Evolutionary conservation across 1,140 invertebrate genomes (phyloP).

Genomic region (Trichonephila inaurata): DNA sequence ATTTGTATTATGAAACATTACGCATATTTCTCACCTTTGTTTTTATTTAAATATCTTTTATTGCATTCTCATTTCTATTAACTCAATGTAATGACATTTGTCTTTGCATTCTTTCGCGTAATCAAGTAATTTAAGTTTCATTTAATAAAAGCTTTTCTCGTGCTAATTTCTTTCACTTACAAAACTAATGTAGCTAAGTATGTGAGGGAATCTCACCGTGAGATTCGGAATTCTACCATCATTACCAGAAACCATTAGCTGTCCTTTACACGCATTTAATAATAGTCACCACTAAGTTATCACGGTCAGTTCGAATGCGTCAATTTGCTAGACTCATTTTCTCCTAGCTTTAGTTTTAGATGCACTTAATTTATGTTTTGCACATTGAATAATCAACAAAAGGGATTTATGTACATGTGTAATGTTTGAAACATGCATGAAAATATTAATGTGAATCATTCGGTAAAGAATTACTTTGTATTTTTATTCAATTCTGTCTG

Average conservation of each 20-base stretch:
- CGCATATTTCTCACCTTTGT: no score
- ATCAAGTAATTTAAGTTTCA: no score
- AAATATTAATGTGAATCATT: no score
- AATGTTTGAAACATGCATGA: no score
- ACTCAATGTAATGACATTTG: no score
- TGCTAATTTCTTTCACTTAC: not conserved
- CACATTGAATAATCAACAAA: not conserved
- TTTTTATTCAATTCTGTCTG: no score
- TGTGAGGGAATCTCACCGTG: not conserved
- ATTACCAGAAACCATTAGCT: not conserved
- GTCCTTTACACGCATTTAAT: not conserved
- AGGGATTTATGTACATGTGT: not conserved
- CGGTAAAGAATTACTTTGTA: no score
- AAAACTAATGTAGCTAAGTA: not conserved
- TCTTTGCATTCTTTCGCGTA: no score
- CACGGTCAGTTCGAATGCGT: not conserved
- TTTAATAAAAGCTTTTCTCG: not conserved
- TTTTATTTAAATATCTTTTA: no score
- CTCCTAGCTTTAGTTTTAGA: not conserved
- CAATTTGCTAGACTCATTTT: slow-evolving; percentile 21
- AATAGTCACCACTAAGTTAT: not conserved
- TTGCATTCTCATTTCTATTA: no score
- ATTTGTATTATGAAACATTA: no score
- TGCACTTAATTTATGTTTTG: not conserved
- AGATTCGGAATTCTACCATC: not conserved